Percentiles rank a stretch among this genome's conserved stretches.
Conservation (phyloP, 2,113 vertebrate species). For the Sigmodon hispidus region DNA sequence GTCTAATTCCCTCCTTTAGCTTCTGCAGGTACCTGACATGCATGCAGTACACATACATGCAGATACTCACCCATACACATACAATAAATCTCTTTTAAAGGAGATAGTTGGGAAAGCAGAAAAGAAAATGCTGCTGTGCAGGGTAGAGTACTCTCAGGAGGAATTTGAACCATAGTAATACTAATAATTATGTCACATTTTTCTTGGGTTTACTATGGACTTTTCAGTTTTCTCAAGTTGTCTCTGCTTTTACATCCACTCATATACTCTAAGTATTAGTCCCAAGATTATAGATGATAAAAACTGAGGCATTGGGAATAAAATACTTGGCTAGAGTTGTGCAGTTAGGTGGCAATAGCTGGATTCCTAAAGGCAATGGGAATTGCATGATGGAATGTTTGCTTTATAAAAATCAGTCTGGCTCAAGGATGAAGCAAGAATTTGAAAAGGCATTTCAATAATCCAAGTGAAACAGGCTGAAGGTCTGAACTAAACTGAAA, state of each 20-base stretch:
- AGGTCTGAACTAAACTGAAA: background rate
- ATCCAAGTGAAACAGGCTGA: background rate
- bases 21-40: background rate
- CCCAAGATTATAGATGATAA: conserved; percentile 23
- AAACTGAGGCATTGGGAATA: conserved; percentile 36
- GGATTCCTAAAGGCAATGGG: background rate
- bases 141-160: background rate
- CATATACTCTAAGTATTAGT: background rate
- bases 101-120: background rate
- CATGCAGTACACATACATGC: too few species aligned
- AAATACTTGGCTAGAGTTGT: background rate
- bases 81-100: background rate
- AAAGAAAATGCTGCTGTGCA: background rate
- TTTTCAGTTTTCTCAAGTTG: background rate
- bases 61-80: background rate
- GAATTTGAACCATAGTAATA: background rate
- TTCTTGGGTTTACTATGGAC: background rate
- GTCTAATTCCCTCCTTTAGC: background rate
- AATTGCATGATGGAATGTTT: background rate
- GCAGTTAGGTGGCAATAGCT: background rate
- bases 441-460: conserved; percentile 18
- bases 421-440: background rate
- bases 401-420: conserved; percentile 16
- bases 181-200: background rate
- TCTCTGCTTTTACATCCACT: background rate